A percentile compares a stretch with the other conserved stretches of the same genome.
phyloP scores from a whole-genome alignment of 2,888 invertebrate genomes.

The Drosophila differens region DNA sequence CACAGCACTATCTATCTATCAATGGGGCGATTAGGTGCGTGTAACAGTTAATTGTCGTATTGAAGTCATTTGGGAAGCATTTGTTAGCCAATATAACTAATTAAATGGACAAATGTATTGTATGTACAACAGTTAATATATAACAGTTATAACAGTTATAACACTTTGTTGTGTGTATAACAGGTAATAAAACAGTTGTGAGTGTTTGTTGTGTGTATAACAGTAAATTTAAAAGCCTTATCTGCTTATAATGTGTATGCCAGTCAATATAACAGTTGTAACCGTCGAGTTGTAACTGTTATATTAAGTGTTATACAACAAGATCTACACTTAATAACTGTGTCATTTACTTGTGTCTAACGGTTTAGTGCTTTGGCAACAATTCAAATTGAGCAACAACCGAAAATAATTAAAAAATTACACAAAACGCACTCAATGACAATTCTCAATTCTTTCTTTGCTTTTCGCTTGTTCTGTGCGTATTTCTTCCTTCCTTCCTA shows the following conservation, averaged over 20 bases:
- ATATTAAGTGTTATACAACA: background rate
- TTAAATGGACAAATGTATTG: background rate
- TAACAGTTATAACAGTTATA: background rate
- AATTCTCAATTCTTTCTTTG: conserved; percentile 17
- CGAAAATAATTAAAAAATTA: conserved; percentile 29
- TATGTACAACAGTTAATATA: background rate
- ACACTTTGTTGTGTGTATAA: background rate
- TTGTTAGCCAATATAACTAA: background rate
- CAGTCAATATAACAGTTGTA: background rate
- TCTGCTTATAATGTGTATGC: background rate
- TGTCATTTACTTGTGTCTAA: conserved; percentile 5
- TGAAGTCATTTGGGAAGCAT: background rate
- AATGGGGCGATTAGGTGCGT: conserved; percentile 9
- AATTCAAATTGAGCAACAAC: conserved; percentile 29
- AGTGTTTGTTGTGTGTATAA: background rate
- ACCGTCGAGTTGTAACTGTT: background rate
- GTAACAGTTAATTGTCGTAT: conserved; percentile 1
- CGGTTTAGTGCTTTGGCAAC: conserved; percentile 36
- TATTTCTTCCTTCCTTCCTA: conserved; percentile 5
- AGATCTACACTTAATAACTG: background rate
- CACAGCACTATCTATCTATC: background rate
- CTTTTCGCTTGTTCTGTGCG: conserved; percentile 5
- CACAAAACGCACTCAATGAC: conserved; percentile 53
- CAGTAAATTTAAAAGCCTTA: background rate
- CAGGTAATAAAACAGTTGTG: background rate